Evolutionary conservation across 1,140 invertebrate species (phyloP).

Genomic region (Pissodes strobi): DNA sequence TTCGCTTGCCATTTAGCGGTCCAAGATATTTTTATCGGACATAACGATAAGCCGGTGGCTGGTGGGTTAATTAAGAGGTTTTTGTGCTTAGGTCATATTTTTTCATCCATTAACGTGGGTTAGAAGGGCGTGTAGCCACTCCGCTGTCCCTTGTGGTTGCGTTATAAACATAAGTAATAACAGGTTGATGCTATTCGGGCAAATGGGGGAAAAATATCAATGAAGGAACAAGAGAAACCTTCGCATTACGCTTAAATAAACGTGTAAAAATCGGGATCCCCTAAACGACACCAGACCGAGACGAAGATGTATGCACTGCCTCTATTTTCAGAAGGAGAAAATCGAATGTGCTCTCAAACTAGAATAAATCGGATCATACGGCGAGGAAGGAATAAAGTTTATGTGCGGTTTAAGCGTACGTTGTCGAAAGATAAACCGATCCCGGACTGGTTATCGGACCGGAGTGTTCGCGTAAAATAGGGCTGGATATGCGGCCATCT

Average conservation of each 20-base stretch:
- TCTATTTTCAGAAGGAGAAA: too few species aligned
- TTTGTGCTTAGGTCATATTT: slow-evolving; percentile 3
- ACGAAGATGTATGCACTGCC: too few species aligned
- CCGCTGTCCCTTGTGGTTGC: not conserved
- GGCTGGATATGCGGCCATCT: not conserved
- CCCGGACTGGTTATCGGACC: not conserved
- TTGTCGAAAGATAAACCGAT: not conserved
- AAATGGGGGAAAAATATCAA: slow-evolving; percentile 1
- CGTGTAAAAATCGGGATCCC: too few species aligned
- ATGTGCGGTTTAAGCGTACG: not conserved
- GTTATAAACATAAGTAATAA: not conserved
- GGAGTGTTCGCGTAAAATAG: not conserved
- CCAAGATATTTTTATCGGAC: slow-evolving; percentile 8
- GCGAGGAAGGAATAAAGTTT: not conserved
- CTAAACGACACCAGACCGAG: too few species aligned
- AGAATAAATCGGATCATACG: not conserved
- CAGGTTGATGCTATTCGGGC: too few species aligned
- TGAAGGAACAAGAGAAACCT: too few species aligned
- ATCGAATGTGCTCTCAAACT: not conserved
- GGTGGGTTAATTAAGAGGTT: not conserved
- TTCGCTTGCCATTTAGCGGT: slow-evolving; percentile 1
- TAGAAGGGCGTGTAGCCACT: not conserved
- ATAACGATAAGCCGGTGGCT: not conserved
- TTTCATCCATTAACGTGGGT: not conserved
- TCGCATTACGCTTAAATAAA: too few species aligned